These are phyloP conservation scores for Dicrostonyx torquatus DNA, from an alignment of 2,797 vertebrate genomes.

Conservation along the genomic window DNA sequence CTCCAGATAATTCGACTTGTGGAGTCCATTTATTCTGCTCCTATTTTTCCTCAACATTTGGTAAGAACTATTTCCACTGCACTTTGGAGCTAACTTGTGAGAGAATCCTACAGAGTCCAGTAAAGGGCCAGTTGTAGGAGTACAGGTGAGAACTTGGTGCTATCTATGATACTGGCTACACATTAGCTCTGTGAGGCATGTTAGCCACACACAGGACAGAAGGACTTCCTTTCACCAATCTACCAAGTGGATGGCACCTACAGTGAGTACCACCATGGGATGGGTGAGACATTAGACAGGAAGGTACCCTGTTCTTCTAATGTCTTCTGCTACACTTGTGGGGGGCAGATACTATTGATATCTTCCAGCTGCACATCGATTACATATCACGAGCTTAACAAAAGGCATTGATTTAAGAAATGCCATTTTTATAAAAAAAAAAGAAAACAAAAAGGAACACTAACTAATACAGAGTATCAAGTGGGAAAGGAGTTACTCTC, in stretches of 20 bases:
- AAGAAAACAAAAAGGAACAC: slow-evolving; percentile 10
- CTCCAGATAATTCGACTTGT: neutral
- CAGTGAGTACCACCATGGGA: neutral
- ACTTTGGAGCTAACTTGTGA: neutral
- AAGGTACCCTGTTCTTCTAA: neutral
- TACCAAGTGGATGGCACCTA: neutral
- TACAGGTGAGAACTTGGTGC: neutral
- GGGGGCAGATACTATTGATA: neutral
- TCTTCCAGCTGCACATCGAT: neutral
- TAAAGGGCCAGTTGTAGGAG: neutral
- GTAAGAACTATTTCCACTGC: neutral
- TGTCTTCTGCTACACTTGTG: neutral
- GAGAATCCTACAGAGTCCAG: neutral
- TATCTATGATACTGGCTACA: neutral
- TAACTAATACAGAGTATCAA: slow-evolving; percentile 1
- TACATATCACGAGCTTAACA: neutral
- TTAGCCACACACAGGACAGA: neutral
- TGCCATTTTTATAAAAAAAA: slow-evolving; percentile 16
- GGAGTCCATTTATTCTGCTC: neutral
- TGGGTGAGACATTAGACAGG: neutral
- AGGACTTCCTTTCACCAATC: neutral
- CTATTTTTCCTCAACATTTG: neutral
- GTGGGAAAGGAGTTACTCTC: neutral
- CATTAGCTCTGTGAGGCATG: neutral
- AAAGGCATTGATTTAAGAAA: neutral